Base-by-base conservation (phyloP, 2,113 vertebrate genomes). In the Antechinus flavipes region DNA sequence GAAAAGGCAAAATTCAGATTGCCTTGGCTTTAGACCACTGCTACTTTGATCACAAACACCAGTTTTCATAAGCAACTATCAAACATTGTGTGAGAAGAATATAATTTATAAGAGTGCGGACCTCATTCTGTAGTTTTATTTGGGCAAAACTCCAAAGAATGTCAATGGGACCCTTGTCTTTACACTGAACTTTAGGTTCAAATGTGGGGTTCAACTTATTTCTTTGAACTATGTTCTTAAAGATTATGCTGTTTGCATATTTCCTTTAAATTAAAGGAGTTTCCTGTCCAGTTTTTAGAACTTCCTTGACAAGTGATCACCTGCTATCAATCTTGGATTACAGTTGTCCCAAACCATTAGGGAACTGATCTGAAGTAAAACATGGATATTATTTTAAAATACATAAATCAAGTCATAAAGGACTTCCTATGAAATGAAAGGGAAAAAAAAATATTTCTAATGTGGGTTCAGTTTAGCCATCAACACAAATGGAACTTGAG, bases 61-160 rank as follows among this genome's bases (percentile, higher is more conserved):
- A 84, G 68, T 84, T 84, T 84, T 84, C 68, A 84, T 84, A 84
- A 84, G 68, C 68, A 84, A 84, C 68, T 84, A 84, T 84, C 68
- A 84, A 84, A 84, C n/a, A 84, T 84, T n/a, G 1, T 42, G 68
- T n/a, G 68, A 84, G 68, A 84, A 84, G 68, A 84, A 84, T 84
- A 84, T 84, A 84, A 84, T 84, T 84, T 84, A 84, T 84, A n/a
- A 76, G 68, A 84, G 5, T 84, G 68, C 42, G 68, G 68, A 6
- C 68, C 35, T 42, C 22, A 42, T 84, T 84, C 27, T 68, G 58
- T 35, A 68, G 27, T 84, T 84, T 42, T 84, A 8, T 84, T 14
- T 84, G 68, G 68, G 68, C 68, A 84, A 42, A 84, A 84, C 35
- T 84, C 68, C 68, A 84, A 84, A 84, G n/a, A 84, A 22, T 84